Percentiles rank a stretch among this genome's conserved stretches.
These are phyloP conservation scores for Mallotus villosus DNA, from an alignment of 2,797 vertebrate species.

Conservation along the genomic window DNA sequence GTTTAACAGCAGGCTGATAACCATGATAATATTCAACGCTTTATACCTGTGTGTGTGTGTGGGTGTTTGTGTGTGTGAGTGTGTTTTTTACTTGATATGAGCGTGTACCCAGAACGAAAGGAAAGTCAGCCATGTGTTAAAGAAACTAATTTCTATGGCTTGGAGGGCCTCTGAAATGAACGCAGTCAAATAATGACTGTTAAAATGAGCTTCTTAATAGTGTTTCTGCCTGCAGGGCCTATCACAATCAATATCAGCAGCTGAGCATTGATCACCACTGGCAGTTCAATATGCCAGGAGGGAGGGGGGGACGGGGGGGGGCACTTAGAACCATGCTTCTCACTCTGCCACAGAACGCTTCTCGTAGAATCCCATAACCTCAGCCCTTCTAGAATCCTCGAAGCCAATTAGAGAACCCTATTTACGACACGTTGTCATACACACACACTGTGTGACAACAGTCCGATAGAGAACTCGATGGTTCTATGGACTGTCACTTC, in stretches of 20 bases:
- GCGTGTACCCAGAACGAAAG: not conserved
- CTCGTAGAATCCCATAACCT: slow-evolving; percentile 3
- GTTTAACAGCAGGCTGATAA: not conserved
- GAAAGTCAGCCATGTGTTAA: not conserved
- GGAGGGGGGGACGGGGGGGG: not conserved
- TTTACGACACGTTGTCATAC: no score
- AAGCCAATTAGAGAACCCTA: slow-evolving; percentile 29
- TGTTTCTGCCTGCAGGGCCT: slow-evolving; percentile 28
- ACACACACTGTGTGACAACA: no score
- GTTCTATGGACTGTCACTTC: no score
- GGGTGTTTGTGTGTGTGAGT: not conserved
- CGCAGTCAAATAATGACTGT: not conserved
- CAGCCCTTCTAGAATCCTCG: not conserved
- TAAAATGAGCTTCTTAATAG: slow-evolving; percentile 28
- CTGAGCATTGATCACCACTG: slow-evolving; percentile 33
- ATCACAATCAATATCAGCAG: slow-evolving; percentile 38
- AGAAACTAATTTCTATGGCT: not conserved
- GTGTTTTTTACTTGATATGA: not conserved
- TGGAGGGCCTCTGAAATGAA: slow-evolving; percentile 8
- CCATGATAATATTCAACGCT: not conserved
- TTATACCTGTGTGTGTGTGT: not conserved
- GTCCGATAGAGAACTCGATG: no score
- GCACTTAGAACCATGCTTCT: not conserved
- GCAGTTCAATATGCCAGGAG: slow-evolving; percentile 13
- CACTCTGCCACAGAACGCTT: no score